Evolutionary conservation across 2,888 invertebrate genomes (phyloP).

Genomic region (Idaea straminata): DNA sequence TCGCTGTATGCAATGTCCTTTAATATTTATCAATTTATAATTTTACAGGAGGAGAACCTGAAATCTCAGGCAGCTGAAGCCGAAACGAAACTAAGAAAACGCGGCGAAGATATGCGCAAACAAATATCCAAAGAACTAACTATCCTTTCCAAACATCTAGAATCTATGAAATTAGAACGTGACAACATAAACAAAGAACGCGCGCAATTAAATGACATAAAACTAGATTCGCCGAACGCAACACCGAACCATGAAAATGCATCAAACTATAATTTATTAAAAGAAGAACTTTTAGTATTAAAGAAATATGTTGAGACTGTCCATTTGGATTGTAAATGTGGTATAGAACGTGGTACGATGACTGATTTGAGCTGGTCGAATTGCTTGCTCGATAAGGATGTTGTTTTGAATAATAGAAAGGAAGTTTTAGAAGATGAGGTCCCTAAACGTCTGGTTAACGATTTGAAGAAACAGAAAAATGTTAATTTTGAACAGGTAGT

Average conservation of each 20-base stretch:
- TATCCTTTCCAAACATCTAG: conserved; percentile 50
- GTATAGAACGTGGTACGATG: conserved; percentile 48
- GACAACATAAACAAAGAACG: conserved; percentile 53
- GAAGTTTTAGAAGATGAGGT: conserved; percentile 32
- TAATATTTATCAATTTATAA: too few species aligned
- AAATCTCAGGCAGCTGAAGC: conserved; percentile 56
- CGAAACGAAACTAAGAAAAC: conserved; percentile 46
- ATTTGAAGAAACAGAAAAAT: conserved; percentile 66
- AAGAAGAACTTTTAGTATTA: conserved; percentile 48
- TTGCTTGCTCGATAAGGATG: conserved; percentile 28
- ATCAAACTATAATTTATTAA: conserved; percentile 49
- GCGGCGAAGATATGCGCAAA: conserved; percentile 60
- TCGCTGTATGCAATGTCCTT: too few species aligned
- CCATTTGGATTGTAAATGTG: conserved; percentile 41
- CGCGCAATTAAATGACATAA: conserved; percentile 33
- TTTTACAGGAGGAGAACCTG: conserved; percentile 53
- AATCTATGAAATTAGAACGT: conserved; percentile 55
- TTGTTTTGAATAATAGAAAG: conserved; percentile 51
- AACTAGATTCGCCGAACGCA: conserved; percentile 20
- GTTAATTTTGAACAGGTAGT: conserved; percentile 63
- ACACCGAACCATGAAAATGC: conserved; percentile 35
- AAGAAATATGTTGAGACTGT: conserved; percentile 49
- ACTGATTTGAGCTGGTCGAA: conserved; percentile 38
- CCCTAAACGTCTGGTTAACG: conserved; percentile 54
- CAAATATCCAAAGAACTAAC: conserved; percentile 59